These are phyloP conservation scores for Monochamus alternatus DNA, from an alignment of 2,888 invertebrate species.

Conservation along the genomic window DNA sequence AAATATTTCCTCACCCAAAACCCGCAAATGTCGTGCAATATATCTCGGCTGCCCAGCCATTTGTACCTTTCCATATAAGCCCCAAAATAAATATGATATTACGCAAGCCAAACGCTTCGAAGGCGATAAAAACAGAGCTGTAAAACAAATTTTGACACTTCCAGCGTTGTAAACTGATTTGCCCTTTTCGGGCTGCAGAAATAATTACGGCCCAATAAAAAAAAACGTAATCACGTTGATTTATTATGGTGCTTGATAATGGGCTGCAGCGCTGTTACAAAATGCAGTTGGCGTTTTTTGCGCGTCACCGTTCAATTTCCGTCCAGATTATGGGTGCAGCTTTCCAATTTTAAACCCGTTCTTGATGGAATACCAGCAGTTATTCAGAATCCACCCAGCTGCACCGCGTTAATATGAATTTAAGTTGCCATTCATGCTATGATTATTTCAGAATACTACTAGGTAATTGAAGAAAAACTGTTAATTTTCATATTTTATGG, in stretches of 20 bases:
- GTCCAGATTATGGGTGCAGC: constrained; percentile 22
- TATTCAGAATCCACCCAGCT: not conserved
- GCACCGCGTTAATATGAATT: not conserved
- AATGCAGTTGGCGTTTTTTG: constrained; percentile 35
- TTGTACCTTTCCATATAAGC: constrained; percentile 24
- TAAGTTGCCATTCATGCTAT: no score
- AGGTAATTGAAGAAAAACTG: no score
- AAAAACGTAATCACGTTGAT: constrained; percentile 29
- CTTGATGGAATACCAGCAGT: not conserved
- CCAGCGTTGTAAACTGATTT: constrained; percentile 25
- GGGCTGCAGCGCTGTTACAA: constrained; percentile 21
- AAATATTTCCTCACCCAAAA: constrained; percentile 14
- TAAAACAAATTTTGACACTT: constrained; percentile 32
- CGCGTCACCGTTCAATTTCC: constrained; percentile 37
- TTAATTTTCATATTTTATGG: no score
- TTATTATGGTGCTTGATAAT: constrained; percentile 27
- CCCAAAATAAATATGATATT: constrained; percentile 16
- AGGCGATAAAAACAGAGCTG: constrained; percentile 16
- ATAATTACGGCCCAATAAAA: constrained; percentile 27
- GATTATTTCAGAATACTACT: no score
- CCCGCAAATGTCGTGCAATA: constrained; percentile 2
- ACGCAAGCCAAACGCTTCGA: constrained; percentile 10
- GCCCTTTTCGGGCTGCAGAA: constrained; percentile 28
- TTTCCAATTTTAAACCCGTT: constrained; percentile 40
- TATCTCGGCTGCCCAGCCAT: constrained; percentile 14